Base-by-base conservation (phyloP, 2,113 vertebrate genomes). In the Psettodes erumei region DNA sequence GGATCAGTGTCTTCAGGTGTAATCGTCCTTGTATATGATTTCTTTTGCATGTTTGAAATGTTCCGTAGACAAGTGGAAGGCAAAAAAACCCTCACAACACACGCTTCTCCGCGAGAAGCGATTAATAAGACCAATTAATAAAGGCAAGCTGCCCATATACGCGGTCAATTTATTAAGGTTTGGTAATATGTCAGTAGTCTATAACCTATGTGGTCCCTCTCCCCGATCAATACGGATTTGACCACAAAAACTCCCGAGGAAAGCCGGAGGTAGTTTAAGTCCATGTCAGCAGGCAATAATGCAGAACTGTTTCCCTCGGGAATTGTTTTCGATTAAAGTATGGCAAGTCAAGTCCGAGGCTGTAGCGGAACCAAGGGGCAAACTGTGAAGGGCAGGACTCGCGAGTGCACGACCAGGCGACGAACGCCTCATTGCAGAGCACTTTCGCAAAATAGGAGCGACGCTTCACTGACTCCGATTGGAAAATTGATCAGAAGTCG, bases 401-500 rank as follows among this genome's bases (percentile, higher is more conserved):
- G 11, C 9, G 70, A 38, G 18, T 51, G 43, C 71, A 30, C 54
- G 61, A 45, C 59, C n/a, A 35, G 67, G 32, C 45, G 43, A 43
- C 54, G 54, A n/a, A 30, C 73, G 85, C 70, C 25, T 80, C 23
- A 47, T 51, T 65, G 74, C 70, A n/a, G 37, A 75, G 70, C 45
- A 25, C 83, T 67, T 71, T 8, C n/a, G 33, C 51, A 27, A 15
- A 38, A 37, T 4, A 10, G 48, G 64, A 18, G 54, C 73, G 67
- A 73, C 62, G 81, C 60, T 53, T 43, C 59, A 19, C 40, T 33
- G 62, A n/a, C 62, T 32, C 37, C n/a, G 13, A 76, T 76, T 40
- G 67, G 83, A 58, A 79, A 77, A 87, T 71, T 71, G 78, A 82
- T 83, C 78, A 72, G 12, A 84, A 88, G 82, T 78, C 71, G 59